Conservation (phyloP, 2,888 invertebrate genomes). For the Spialia ferax region DNA sequence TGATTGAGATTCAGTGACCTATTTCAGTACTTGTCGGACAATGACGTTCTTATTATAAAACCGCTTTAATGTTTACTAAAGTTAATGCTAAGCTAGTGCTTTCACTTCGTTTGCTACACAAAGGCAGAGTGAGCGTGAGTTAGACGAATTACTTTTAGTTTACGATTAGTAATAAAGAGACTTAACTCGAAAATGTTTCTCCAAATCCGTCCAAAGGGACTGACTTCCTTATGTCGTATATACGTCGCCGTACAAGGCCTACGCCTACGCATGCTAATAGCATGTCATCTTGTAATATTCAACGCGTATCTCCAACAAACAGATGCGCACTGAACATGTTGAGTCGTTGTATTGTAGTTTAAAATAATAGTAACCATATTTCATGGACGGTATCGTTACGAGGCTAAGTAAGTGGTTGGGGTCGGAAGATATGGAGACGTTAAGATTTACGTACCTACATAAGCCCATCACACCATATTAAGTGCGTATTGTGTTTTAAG, state of each 20-base stretch:
- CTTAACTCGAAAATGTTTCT: no score
- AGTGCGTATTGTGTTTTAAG: no score
- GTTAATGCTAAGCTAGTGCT: no score
- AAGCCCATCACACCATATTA: no score
- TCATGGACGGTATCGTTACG: not conserved
- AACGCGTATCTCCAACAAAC: not conserved
- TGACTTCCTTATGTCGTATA: not conserved
- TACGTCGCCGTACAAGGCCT: not conserved
- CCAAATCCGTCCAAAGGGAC: not conserved
- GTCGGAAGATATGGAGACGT: not conserved
- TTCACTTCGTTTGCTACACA: no score
- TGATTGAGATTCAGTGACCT: not conserved
- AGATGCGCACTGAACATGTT: not conserved
- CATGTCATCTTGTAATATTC: not conserved
- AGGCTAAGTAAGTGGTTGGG: conserved; percentile 1
- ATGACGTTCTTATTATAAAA: no score
- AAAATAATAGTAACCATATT: conserved; percentile 8
- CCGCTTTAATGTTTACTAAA: no score
- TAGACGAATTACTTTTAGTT: no score
- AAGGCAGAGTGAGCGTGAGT: no score
- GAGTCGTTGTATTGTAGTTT: not conserved
- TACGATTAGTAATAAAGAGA: no score
- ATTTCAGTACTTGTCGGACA: not conserved
- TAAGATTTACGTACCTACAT: not conserved
- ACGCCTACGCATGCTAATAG: not conserved